Evolutionary conservation across 2,888 invertebrate genomes (phyloP), one percentile per base, ranked within the genome.

Genomic region (Candidula unifasciata): DNA sequence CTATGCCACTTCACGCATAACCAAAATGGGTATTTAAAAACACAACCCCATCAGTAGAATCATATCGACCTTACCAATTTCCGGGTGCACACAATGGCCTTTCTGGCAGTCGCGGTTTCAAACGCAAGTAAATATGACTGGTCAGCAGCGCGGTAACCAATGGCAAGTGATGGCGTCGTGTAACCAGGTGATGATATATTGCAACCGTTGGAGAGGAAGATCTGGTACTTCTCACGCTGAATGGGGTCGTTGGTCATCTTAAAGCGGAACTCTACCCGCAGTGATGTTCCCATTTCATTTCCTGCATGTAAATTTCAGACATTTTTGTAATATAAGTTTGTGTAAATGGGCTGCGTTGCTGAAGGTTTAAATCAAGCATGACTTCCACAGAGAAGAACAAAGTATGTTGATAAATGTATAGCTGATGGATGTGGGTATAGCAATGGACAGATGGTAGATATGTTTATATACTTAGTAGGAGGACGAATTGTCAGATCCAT

Each of bases 171-270:
- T 1, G 89, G 89, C 24, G 87, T 84, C n/a, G 86, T 87, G 78
- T 88, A 88, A 1, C 88, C 89, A 24, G 88, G 66, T 18, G 80
- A 84, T 27, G 88, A 86, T 16, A 88, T 86, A 81, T 89, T 89
- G 81, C 89, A 89, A 21, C 89, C 89, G 80, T 89, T 89, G 82
- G 89, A 88, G 52, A 89, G 33, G 44, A 89, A 83, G n/a, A 88
- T 89, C 83, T 88, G 88, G 78, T 88, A 89, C 68, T 85, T 86
- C 83, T 86, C 86, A 6, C 87, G 77, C 18, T 85, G 85, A 44
- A 37, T 21, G 6, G 85, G 81, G n/a, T 83, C 82, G 68, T 87
- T 84, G 37, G 87, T 86, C 21, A 87, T 86, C 69, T 87, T 86
- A 84, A 89, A 89, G 27, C 87, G 86, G 79, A 85, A 86, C 81